Evolutionary conservation across 1,140 invertebrate species (phyloP), one percentile per base, ranked within the genome.

Genomic region (Orchestia grillus): DNA sequence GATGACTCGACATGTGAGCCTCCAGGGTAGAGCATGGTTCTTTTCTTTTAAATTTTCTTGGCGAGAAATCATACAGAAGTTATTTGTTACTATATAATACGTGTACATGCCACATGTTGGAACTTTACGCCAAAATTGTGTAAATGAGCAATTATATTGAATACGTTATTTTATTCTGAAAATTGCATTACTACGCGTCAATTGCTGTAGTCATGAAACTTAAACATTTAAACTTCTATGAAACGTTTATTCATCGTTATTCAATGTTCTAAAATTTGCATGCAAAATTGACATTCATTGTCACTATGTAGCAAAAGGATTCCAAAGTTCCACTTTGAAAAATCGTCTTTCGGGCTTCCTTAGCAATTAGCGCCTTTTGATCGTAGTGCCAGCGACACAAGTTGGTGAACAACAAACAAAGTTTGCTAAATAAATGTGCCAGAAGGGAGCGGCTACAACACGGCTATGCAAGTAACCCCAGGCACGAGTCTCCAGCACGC

Each of bases 371-470:
- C 62, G 62, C 62, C 62, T 77, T 77, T 77, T 77, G 62, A 77
- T 77, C 62, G 62, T 77, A 77, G 62, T 77, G 62, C 62, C 62
- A 77, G 62, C 62, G 62, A 77, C 62, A 28, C 62, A 77, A 77
- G 62, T 77, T 77, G 62, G 62, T 77, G 62, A 77, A 77, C 62
- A 77, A 77, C 62, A 77, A 77, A 77, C 62, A 77, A 77, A 77
- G 62, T 77, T 77, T 23, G 62, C 62, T 77, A 77, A 77, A 77
- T 77, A 77, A 77, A 77, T 77, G 36, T 3, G 62, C 1, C 28
- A 77, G 62, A 77, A 77, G 62, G 62, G 62, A 77, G 62, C 15
- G 28, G 62, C 62, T 77, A 77, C 15, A 77, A 36, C 62, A 77
- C 62, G 62, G 62, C 62, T 36, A 77, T 19, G 62, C 62, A 77